Conservation (phyloP, 2,888 invertebrate genomes). For the Hetaerina titia region DNA sequence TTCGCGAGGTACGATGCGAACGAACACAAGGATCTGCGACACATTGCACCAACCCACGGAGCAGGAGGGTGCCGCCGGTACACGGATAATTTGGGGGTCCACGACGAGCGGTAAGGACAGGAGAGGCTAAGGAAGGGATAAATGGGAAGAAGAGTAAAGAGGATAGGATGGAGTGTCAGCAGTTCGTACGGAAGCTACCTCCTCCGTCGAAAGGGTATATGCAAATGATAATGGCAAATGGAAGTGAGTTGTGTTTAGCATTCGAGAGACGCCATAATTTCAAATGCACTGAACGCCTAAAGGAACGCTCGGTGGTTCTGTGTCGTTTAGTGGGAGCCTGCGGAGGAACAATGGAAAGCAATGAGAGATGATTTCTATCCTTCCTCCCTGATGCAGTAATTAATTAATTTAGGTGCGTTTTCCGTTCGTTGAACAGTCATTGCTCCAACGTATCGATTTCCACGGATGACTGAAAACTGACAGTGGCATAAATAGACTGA, state of each 20-base stretch:
- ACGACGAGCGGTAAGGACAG: not conserved
- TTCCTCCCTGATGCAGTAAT: not conserved
- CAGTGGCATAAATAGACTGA: too few species aligned
- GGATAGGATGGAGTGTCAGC: not conserved
- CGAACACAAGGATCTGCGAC: not conserved
- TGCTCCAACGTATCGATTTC: not conserved
- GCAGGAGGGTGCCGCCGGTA: not conserved
- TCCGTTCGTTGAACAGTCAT: not conserved
- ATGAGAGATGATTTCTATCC: not conserved
- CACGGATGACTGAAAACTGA: not conserved
- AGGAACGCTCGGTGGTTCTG: not conserved
- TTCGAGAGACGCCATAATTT: not conserved
- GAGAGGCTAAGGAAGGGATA: not conserved
- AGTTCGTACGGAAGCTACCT: not conserved
- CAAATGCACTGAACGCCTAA: not conserved
- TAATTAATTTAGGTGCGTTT: not conserved
- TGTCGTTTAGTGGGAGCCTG: too few species aligned
- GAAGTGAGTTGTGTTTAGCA: not conserved
- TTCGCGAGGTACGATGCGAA: too few species aligned
- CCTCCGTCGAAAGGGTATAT: not conserved
- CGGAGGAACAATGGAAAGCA: not conserved
- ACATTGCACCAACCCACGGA: not conserved
- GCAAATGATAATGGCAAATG: conserved; percentile 9
- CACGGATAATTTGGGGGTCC: not conserved
- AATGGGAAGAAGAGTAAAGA: not conserved